Conservation (phyloP, 2,797 vertebrate species). For the Premnoplex brunnescens region DNA sequence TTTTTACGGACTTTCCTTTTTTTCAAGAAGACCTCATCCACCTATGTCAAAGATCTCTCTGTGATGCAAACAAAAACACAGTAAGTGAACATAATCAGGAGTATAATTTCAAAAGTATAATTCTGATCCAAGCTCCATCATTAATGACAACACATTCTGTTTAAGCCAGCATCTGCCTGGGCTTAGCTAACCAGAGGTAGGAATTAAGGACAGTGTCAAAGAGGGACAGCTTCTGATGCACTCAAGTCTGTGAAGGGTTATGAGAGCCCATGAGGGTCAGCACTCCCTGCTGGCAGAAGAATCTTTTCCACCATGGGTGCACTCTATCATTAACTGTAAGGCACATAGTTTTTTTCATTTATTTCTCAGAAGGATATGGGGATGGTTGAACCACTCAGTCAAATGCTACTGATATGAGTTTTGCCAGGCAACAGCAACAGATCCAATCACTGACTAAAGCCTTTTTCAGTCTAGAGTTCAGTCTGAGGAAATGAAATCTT, state of each 20-base stretch:
- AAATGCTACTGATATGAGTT: neutral
- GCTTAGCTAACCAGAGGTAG: neutral
- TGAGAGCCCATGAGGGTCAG: neutral
- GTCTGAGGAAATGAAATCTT: neutral
- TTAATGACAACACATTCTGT: neutral
- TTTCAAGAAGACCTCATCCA: neutral
- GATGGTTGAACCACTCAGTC: neutral
- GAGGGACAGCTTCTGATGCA: neutral
- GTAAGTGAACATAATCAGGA: neutral
- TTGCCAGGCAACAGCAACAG: neutral
- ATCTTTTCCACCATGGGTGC: neutral
- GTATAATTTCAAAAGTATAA: neutral
- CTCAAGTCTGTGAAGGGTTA: neutral
- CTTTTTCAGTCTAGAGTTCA: neutral
- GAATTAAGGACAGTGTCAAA: neutral
- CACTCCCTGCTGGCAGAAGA: neutral
- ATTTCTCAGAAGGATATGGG: neutral
- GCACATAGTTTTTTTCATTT: neutral
- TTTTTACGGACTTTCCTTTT: neutral
- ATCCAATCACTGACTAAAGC: neutral
- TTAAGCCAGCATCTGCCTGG: neutral
- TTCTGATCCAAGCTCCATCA: neutral
- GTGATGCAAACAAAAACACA: neutral
- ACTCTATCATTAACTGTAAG: neutral
- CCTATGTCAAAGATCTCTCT: neutral